Base-by-base conservation (phyloP, 2,888 invertebrate species). In the Liopterus haemorrhoidalis region DNA sequence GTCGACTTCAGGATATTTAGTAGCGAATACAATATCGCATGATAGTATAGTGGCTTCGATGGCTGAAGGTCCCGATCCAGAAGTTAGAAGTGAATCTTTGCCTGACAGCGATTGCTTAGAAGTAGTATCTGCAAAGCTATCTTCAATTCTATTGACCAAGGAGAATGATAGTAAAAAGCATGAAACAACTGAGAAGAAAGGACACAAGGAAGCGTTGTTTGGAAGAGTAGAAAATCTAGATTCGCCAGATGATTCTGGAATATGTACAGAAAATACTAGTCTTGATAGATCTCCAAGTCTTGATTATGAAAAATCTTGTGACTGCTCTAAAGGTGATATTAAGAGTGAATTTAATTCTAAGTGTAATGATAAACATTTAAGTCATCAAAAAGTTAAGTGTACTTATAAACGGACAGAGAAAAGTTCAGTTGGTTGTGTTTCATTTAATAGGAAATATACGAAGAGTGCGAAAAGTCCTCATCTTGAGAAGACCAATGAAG, bases 211-310 rank as follows among this genome's bases (percentile, higher is more conserved):
- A n/a, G n/a, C n/a, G n/a, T n/a, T n/a, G n/a, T n/a, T n/a, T n/a
- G n/a, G n/a, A n/a, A n/a, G n/a, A n/a, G n/a, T n/a, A 15, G 42
- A 39, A 12, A 49, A 55, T 24, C 48, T 62, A 21, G 65, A 66
- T 41, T 68, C 68, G 19, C 73, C 74, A 15, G 70, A 71, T 6
- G 82, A 83, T 61, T 82, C 82, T 0, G 82, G 83, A 1, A 79
- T 83, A 37, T 81, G 82, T 58, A 83, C 83, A 16, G 83, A 82
- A 62, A 83, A 81, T 51, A 82, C 82, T 20, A 82, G 82, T 56
- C 65, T 82, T 58, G 79, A 79, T 61, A 67, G 78, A 57, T 78
- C 78, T 6, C 79, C 79, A 1, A 79, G 76, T 47, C 67, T 75
- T 2, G 78, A 79, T 46, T 65, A 50, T 12, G 50, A 48, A 20